phyloP scores from a whole-genome alignment of 2,113 vertebrate species.

The Chrysochloris asiatica region DNA sequence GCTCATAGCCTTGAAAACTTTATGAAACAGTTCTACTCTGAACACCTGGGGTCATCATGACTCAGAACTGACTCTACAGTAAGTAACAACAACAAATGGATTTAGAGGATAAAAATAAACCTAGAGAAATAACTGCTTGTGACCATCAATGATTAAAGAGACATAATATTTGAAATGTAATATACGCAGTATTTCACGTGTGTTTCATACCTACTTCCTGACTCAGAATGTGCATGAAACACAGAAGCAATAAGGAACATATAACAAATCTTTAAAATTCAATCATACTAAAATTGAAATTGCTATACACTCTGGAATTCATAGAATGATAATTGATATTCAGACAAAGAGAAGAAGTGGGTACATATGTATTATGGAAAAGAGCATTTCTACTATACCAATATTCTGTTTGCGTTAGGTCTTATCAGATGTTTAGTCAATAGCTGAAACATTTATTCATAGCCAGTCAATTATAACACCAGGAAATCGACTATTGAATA shows the following conservation, averaged over 20 bases:
- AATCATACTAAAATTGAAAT: background rate
- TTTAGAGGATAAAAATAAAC: background rate
- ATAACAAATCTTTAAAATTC: background rate
- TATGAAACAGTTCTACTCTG: background rate
- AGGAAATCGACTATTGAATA: constrained; percentile 70
- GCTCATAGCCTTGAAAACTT: background rate
- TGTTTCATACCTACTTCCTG: background rate
- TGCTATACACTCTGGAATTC: background rate
- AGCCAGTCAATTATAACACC: constrained; percentile 64
- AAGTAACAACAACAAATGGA: background rate
- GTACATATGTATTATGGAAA: background rate
- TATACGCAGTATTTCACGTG: background rate
- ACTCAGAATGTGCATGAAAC: background rate
- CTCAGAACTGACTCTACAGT: background rate
- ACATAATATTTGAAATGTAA: background rate
- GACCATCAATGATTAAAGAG: background rate
- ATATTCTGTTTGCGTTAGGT: constrained; percentile 36
- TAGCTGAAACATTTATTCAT: constrained; percentile 65
- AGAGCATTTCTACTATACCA: constrained; percentile 19
- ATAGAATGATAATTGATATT: background rate
- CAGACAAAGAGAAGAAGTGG: background rate
- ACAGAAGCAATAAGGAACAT: background rate
- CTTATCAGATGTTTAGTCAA: constrained; percentile 67
- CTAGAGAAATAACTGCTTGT: background rate
- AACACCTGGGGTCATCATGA: background rate